Percentiles rank a stretch among this genome's conserved stretches.
Evolutionary conservation across 1,140 invertebrate species (phyloP).

Genomic region (Copidosoma floridanum): DNA sequence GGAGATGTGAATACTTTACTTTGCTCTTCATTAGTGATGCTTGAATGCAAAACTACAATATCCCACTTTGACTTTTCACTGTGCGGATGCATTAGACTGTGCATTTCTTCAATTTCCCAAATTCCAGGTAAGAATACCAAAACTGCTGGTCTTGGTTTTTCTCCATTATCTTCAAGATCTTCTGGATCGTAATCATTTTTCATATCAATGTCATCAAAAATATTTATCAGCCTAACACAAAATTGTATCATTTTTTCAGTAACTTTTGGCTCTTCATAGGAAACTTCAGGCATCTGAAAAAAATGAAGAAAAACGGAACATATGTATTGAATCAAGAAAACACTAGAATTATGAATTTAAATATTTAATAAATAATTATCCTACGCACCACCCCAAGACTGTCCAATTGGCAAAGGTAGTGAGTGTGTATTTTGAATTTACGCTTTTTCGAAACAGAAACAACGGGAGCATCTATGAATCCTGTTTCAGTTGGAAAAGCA

Average conservation of each 20-base stretch:
- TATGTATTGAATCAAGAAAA: no score
- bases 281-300: constrained; percentile 57
- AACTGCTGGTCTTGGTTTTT: constrained; percentile 62
- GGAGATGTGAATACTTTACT: constrained; percentile 66
- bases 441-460: constrained; percentile 59
- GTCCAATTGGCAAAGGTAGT: constrained; percentile 69
- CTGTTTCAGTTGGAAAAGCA: constrained; percentile 55
- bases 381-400: constrained; percentile 45
- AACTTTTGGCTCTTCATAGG: constrained; percentile 57
- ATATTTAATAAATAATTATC: constrained; percentile 2
- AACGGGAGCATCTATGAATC: constrained; percentile 57
- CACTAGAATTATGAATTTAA: constrained; percentile 2
- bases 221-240: constrained; percentile 65
- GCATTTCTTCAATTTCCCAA: constrained; percentile 73
- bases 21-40: constrained; percentile 74
- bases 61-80: constrained; percentile 56
- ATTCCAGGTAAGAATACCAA: constrained; percentile 88
- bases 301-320: constrained; percentile 34
- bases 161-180: constrained; percentile 32
- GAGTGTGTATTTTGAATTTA: constrained; percentile 61
- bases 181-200: constrained; percentile 30
- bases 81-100: constrained; percentile 39
- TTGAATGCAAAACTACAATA: constrained; percentile 70
- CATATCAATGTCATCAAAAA: constrained; percentile 71
- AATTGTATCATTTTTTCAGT: constrained; percentile 57